Percentiles rank a stretch among this genome's conserved stretches.
Conservation (phyloP, 2,113 vertebrate species). For the Raphicerus campestris region DNA sequence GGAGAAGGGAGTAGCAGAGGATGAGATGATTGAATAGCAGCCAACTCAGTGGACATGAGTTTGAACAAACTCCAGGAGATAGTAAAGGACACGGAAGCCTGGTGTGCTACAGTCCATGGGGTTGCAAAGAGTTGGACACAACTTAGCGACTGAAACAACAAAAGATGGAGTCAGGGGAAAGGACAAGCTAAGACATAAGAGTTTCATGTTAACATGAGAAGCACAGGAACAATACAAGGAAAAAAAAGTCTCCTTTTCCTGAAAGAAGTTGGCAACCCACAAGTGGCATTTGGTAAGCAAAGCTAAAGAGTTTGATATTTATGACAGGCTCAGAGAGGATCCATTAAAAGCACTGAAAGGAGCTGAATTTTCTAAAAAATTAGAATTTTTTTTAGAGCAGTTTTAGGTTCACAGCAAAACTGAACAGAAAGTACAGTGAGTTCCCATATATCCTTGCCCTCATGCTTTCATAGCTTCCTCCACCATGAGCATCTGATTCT, state of each 20-base stretch:
- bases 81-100: not conserved
- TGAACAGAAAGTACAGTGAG: not conserved
- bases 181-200: not conserved
- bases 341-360: not conserved
- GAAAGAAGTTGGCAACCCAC: not conserved
- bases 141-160: not conserved
- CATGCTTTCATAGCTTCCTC: not conserved
- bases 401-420: not conserved
- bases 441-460: not conserved
- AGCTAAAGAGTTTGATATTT: not conserved
- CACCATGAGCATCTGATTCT: not conserved
- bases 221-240: not conserved
- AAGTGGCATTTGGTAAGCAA: not conserved
- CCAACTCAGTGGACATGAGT: not conserved
- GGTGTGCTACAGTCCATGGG: not conserved
- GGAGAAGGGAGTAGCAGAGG: not conserved
- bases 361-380: not conserved
- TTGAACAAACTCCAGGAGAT: not conserved
- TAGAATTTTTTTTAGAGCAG: not conserved
- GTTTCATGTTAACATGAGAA: not conserved
- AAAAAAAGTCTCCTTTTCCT: not conserved
- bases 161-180: not conserved
- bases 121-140: not conserved
- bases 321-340: not conserved
- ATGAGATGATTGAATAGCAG: not conserved